These are phyloP conservation scores for Geotrypetes seraphini DNA, from an alignment of 2,797 vertebrate species.

Conservation along the genomic window DNA sequence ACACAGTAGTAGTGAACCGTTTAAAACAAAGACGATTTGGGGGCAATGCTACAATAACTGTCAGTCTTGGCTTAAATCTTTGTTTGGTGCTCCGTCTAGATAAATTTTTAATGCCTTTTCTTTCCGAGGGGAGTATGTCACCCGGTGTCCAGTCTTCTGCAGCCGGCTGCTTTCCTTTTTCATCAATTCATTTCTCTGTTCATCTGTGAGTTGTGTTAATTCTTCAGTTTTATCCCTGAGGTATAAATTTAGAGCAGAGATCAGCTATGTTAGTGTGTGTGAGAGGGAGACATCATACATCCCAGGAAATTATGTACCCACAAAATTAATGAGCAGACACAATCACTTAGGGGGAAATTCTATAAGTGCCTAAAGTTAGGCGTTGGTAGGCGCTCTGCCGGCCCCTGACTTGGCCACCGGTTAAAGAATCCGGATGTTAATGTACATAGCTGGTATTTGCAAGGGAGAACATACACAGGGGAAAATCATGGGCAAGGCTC, in stretches of 20 bases:
- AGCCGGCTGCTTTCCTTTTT: conserved; percentile 98
- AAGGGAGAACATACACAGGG: no score
- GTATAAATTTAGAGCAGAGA: background rate
- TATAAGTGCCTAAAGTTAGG: no score
- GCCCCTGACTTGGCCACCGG: no score
- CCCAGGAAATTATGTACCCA: no score
- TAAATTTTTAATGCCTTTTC: conserved; percentile 99
- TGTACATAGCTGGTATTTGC: no score
- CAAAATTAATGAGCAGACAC: no score
- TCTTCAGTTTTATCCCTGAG: conserved; percentile 86
- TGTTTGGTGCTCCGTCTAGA: conserved; percentile 87
- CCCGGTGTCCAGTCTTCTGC: conserved; percentile 91
- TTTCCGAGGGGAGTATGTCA: conserved; percentile 96
- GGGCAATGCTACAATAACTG: conserved; percentile 44
- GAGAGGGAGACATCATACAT: no score
- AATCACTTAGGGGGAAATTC: no score
- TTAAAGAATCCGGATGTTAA: no score
- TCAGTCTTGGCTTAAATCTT: conserved; percentile 92
- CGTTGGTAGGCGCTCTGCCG: no score
- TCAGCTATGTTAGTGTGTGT: no score
- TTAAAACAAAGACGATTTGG: conserved; percentile 41
- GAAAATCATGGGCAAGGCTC: no score
- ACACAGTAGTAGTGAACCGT: conserved; percentile 59
- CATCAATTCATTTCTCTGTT: conserved; percentile 91
- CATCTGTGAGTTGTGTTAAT: conserved; percentile 84